A percentile compares a stretch with the other conserved stretches of the same genome.
Conservation (phyloP, 1,140 invertebrate species). For the Drosophila albomicans region DNA sequence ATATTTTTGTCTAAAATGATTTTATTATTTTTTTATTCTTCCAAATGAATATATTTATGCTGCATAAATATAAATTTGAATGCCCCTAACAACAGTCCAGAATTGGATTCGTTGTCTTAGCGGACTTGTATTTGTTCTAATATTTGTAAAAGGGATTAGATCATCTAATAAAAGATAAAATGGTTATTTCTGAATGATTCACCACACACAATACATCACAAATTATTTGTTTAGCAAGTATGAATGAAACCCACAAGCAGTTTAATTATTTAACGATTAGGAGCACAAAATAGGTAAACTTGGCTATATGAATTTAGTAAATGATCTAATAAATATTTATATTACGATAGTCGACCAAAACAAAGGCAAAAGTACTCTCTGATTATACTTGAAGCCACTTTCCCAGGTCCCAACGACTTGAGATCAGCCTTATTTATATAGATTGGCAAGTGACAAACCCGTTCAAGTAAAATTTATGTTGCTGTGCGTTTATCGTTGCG, state of each 20-base stretch:
- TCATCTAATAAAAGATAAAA: not conserved
- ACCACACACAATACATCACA: not conserved
- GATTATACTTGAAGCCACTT: slow-evolving; percentile 22
- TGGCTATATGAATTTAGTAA: not conserved
- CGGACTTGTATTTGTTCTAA: not conserved
- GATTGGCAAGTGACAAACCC: slow-evolving; percentile 32
- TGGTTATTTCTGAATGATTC: not conserved
- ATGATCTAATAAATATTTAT: not conserved
- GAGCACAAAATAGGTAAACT: not conserved
- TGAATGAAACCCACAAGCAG: too few relatives aligned
- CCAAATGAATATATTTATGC: too few relatives aligned
- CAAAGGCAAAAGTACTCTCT: not conserved
- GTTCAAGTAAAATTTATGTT: slow-evolving; percentile 40
- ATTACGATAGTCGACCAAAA: too few relatives aligned
- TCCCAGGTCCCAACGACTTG: slow-evolving; percentile 5
- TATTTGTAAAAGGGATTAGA: not conserved
- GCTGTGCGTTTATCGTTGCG: slow-evolving; percentile 14
- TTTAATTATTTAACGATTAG: too few relatives aligned
- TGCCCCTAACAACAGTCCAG: too few relatives aligned
- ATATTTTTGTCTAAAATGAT: not conserved
- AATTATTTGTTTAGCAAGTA: not conserved
- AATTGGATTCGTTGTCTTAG: not conserved
- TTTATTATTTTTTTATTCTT: not conserved
- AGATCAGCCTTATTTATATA: slow-evolving; percentile 36
- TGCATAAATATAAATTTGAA: too few relatives aligned